Percentiles rank a stretch among this genome's conserved stretches.
Evolutionary conservation across 2,888 invertebrate genomes (phyloP).

Genomic region (Netelia virgata): DNA sequence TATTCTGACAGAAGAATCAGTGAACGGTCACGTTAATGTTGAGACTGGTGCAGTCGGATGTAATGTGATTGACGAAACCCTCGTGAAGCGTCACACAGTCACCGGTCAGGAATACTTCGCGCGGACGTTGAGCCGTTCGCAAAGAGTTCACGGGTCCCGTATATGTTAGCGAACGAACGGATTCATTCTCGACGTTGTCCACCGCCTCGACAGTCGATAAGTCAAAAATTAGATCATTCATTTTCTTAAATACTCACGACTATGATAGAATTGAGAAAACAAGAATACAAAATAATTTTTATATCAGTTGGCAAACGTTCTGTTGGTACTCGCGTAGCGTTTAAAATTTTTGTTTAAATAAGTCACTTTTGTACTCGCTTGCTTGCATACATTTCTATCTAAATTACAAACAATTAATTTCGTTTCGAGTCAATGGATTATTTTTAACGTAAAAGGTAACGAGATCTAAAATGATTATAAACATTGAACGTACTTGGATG

Average conservation of each 20-base stretch:
- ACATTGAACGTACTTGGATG: conserved; percentile 77
- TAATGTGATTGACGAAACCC: conserved; percentile 80
- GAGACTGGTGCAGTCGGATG: conserved; percentile 77
- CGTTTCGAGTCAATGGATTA: too few species aligned
- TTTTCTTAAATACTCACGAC: too few species aligned
- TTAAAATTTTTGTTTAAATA: too few species aligned
- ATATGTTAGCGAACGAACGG: conserved; percentile 80
- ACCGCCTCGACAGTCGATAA: conserved; percentile 74
- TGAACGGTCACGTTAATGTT: conserved; percentile 81
- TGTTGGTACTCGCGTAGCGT: too few species aligned
- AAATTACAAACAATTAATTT: too few species aligned
- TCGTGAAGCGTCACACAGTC: conserved; percentile 82
- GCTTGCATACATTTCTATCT: too few species aligned
- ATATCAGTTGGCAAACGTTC: too few species aligned
- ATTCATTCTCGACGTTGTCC: conserved; percentile 78
- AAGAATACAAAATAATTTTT: too few species aligned
- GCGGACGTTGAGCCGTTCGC: conserved; percentile 80
- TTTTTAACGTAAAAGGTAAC: background rate
- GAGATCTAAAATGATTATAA: conserved; percentile 2
- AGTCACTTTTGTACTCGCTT: too few species aligned
- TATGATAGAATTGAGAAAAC: too few species aligned
- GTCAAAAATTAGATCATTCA: background rate
- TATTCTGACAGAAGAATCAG: conserved; percentile 56
- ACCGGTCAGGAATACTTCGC: conserved; percentile 79
- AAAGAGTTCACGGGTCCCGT: conserved; percentile 82